phyloP scores from a whole-genome alignment of 1,140 invertebrate species.

The Cydia pomonella region DNA sequence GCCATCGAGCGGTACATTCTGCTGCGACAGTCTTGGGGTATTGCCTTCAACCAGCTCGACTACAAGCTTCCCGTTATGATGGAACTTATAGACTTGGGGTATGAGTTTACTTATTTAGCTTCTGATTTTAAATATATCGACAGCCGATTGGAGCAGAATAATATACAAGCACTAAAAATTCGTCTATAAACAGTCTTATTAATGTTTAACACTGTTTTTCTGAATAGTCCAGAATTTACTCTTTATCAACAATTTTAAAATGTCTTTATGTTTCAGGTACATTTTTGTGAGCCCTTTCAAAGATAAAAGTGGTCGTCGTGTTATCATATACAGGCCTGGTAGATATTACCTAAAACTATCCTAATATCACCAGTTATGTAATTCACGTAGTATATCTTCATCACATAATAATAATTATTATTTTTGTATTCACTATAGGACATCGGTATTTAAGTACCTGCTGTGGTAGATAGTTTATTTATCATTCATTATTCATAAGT shows the following conservation, averaged over 20 bases:
- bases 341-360: slow-evolving; percentile 53
- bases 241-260: slow-evolving; percentile 5
- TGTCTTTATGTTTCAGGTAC: slow-evolving; percentile 79
- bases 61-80: slow-evolving; percentile 85
- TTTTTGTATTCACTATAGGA: slow-evolving; percentile 8
- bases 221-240: not conserved
- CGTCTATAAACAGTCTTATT: no score
- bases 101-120: slow-evolving; percentile 45
- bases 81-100: slow-evolving; percentile 87
- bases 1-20: slow-evolving; percentile 90
- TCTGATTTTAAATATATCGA: slow-evolving; percentile 42
- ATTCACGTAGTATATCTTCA: slow-evolving; percentile 33
- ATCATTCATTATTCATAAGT: not conserved
- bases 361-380: slow-evolving; percentile 34
- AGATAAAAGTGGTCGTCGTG: slow-evolving; percentile 87
- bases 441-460: not conserved
- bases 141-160: not conserved
- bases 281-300: slow-evolving; percentile 90
- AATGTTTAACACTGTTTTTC: no score
- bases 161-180: not conserved
- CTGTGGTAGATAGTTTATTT: not conserved
- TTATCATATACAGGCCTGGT: slow-evolving; percentile 90
- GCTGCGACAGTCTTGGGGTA: slow-evolving; percentile 86
- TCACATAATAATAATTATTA: slow-evolving; percentile 17
- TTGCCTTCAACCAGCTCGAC: slow-evolving; percentile 88